phyloP scores from a whole-genome alignment of 2,113 vertebrate genomes.

The Pseudolaguvia tuberculata region DNA sequence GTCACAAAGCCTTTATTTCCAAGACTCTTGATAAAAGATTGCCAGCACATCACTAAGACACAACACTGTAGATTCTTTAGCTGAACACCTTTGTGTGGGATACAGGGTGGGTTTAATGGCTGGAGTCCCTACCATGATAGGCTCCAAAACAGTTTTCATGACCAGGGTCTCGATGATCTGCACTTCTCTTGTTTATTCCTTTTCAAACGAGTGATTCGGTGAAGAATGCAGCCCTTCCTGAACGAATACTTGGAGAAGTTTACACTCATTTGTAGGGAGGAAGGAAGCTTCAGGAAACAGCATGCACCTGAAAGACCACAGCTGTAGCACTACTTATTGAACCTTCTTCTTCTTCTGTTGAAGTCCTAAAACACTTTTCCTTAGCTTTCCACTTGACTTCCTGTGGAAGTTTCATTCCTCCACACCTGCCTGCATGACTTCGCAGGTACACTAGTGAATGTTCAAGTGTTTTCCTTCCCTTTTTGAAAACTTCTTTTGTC shows the following conservation, averaged over 20 bases:
- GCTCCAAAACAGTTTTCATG: slow-evolving; percentile 15
- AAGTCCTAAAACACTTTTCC: background rate
- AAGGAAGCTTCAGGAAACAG: background rate
- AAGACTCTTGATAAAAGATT: slow-evolving; percentile 74
- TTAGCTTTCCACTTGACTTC: slow-evolving; percentile 16
- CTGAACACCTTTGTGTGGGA: slow-evolving; percentile 78
- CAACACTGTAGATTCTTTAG: slow-evolving; percentile 96
- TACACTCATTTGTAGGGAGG: background rate
- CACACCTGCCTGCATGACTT: background rate
- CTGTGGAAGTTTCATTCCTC: background rate
- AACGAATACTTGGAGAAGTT: background rate
- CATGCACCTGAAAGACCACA: slow-evolving; percentile 2
- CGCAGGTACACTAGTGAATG: slow-evolving; percentile 10
- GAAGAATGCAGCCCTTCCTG: slow-evolving; percentile 6
- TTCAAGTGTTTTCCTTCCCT: background rate
- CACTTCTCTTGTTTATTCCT: slow-evolving; percentile 73
- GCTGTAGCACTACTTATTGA: slow-evolving; percentile 3
- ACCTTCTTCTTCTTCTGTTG: background rate
- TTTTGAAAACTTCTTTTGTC: background rate
- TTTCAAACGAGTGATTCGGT: slow-evolving; percentile 35
- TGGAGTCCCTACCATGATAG: background rate
- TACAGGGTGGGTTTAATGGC: slow-evolving; percentile 55
- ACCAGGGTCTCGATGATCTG: slow-evolving; percentile 60
- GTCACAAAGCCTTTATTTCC: slow-evolving; percentile 53
- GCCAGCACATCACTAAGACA: slow-evolving; percentile 98